Evolutionary conservation across 1,140 invertebrate species (phyloP).

Genomic region (Magallana ariakensis): DNA sequence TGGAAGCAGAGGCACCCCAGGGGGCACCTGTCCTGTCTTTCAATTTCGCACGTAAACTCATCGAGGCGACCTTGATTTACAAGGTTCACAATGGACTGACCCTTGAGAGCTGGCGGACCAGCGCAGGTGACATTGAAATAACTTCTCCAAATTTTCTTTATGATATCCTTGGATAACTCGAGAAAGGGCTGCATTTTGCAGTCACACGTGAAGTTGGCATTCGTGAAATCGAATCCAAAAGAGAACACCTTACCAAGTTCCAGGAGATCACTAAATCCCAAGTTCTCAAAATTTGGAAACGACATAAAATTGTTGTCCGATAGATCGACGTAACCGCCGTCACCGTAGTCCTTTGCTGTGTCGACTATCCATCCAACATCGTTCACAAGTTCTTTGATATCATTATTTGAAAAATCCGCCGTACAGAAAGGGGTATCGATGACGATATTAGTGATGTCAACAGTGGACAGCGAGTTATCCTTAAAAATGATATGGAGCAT

Average conservation of each 20-base stretch:
- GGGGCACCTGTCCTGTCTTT: constrained; percentile 2
- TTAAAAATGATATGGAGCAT: background rate
- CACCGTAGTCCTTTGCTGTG: background rate
- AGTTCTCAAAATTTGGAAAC: background rate
- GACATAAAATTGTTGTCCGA: background rate
- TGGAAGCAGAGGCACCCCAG: constrained; percentile 25
- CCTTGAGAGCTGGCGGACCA: background rate
- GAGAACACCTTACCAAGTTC: constrained; percentile 16
- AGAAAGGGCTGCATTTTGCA: constrained; percentile 17
- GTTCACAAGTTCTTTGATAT: constrained; percentile 3
- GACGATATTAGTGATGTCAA: constrained; percentile 44
- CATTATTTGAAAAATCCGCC: constrained; percentile 24
- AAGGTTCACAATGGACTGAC: constrained; percentile 1
- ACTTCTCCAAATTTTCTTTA: background rate
- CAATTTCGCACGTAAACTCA: constrained; percentile 32
- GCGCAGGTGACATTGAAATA: constrained; percentile 42
- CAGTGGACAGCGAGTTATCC: background rate
- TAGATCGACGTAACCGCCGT: constrained; percentile 10
- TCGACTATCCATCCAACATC: background rate
- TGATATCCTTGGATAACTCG: background rate
- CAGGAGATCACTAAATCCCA: constrained; percentile 7
- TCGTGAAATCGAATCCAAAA: constrained; percentile 12
- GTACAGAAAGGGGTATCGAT: constrained; percentile 18
- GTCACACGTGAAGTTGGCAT: constrained; percentile 10
- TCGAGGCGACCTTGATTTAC: background rate